Evolutionary conservation across 2,797 vertebrate genomes (phyloP).

Genomic region (Epinephelus coioides): DNA sequence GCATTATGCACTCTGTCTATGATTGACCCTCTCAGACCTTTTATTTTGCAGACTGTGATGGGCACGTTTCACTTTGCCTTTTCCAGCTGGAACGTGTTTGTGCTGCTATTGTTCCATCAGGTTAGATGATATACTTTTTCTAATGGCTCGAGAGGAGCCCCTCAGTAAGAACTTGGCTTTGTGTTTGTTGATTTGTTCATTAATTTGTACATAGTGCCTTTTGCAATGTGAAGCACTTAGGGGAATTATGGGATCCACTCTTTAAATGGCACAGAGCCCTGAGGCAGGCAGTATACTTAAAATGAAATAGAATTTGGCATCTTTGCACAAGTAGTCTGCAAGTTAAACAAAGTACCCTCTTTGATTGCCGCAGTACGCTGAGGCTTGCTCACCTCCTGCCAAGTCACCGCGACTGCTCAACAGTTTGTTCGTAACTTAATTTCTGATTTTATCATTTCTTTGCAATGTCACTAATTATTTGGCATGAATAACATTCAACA

Average conservation of each 20-base stretch:
- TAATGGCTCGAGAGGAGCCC: conserved; percentile 52
- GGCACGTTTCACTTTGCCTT: conserved; percentile 37
- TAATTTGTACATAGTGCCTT: conserved; percentile 71
- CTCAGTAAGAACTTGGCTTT: conserved; percentile 54
- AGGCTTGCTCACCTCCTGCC: conserved; percentile 25
- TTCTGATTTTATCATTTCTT: neutral
- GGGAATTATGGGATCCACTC: conserved; percentile 68
- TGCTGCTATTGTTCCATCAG: conserved; percentile 31
- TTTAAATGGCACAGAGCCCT: conserved; percentile 72
- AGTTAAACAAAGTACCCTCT: conserved; percentile 64
- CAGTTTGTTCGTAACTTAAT: conserved; percentile 11
- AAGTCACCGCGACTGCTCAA: conserved; percentile 5
- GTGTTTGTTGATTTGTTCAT: conserved; percentile 75
- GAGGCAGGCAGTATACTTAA: conserved; percentile 64
- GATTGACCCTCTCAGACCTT: conserved; percentile 61
- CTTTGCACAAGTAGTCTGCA: conserved; percentile 52
- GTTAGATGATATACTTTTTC: conserved; percentile 60
- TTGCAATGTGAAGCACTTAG: conserved; percentile 68
- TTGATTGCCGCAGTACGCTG: conserved; percentile 58
- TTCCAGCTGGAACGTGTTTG: conserved; percentile 25
- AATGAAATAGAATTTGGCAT: conserved; percentile 72
- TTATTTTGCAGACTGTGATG: conserved; percentile 25
- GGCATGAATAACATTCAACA: neutral
- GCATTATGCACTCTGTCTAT: conserved; percentile 35
- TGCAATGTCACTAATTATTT: neutral